phyloP scores from a whole-genome alignment of 2,888 invertebrate genomes.

The Lysandra bellargus region DNA sequence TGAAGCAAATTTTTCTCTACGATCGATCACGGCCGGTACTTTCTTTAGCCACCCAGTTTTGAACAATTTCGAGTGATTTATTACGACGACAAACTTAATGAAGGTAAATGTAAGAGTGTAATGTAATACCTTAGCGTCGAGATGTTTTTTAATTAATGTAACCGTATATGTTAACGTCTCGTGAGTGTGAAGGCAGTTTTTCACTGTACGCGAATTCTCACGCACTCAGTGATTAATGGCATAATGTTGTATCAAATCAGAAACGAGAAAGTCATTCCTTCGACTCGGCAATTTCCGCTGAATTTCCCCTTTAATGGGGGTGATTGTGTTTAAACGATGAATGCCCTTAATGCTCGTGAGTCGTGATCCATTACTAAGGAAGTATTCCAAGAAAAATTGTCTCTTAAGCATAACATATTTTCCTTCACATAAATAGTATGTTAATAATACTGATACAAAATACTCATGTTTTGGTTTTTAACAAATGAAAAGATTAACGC shows the following conservation, averaged over 20 bases:
- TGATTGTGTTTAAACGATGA: constrained; percentile 23
- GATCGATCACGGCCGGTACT: not conserved
- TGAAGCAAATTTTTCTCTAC: not conserved
- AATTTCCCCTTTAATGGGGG: constrained; percentile 28
- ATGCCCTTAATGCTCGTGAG: not conserved
- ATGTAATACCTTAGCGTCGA: not conserved
- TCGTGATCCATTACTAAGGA: constrained; percentile 3
- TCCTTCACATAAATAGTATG: not conserved
- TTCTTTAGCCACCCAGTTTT: not conserved
- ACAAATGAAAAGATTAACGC: too few relatives aligned
- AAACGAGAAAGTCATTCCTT: constrained; percentile 30
- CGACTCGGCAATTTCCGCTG: constrained; percentile 23
- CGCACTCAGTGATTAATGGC: constrained; percentile 26
- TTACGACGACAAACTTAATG: constrained; percentile 7
- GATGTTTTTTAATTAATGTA: constrained; percentile 21
- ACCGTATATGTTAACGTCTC: constrained; percentile 23
- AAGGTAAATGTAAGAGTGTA: constrained; percentile 15
- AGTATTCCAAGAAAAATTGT: not conserved
- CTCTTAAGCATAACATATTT: not conserved
- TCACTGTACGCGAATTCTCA: constrained; percentile 19
- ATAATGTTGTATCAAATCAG: constrained; percentile 25
- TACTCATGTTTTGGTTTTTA: too few relatives aligned
- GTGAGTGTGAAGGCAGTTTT: constrained; percentile 23
- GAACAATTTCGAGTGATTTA: constrained; percentile 2
- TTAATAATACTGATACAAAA: too few relatives aligned